Conservation (phyloP, 2,888 invertebrate species). For the Pyrocoelia pectoralis region DNA sequence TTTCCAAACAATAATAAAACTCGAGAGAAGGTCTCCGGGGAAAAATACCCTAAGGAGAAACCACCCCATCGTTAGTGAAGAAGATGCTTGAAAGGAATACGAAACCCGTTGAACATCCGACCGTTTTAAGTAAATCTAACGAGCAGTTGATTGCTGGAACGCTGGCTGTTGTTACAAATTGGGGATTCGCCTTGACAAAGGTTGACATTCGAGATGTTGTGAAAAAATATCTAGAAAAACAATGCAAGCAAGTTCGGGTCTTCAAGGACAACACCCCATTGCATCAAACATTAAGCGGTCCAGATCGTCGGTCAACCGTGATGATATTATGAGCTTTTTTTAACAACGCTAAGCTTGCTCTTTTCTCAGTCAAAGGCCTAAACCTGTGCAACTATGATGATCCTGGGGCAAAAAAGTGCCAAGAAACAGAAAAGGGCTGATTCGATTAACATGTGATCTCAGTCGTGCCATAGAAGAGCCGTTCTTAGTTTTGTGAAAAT, state of each 20-base stretch:
- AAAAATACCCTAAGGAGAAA: too few relatives aligned
- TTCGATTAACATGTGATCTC: too few relatives aligned
- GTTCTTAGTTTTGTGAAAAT: too few relatives aligned
- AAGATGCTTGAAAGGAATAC: too few relatives aligned
- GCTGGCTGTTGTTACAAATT: not conserved
- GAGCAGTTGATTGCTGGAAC: not conserved
- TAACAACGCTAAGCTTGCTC: too few relatives aligned
- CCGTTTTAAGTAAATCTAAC: not conserved
- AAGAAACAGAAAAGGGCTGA: slow-evolving; percentile 49
- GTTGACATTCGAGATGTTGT: not conserved
- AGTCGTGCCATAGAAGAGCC: too few relatives aligned
- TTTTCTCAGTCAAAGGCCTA: too few relatives aligned
- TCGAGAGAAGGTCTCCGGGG: too few relatives aligned
- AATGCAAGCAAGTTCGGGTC: not conserved
- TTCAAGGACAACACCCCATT: not conserved
- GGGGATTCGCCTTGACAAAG: not conserved
- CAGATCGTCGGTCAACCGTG: not conserved
- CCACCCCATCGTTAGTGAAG: too few relatives aligned
- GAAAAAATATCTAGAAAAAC: not conserved
- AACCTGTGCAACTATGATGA: slow-evolving; percentile 51
- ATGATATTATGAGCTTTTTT: too few relatives aligned
- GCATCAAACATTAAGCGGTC: not conserved
- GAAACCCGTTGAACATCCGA: not conserved
- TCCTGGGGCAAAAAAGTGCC: slow-evolving; percentile 47
- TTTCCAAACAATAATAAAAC: too few relatives aligned